Evolutionary conservation across 2,888 invertebrate species (phyloP).

Genomic region (Deilephila porcellus): DNA sequence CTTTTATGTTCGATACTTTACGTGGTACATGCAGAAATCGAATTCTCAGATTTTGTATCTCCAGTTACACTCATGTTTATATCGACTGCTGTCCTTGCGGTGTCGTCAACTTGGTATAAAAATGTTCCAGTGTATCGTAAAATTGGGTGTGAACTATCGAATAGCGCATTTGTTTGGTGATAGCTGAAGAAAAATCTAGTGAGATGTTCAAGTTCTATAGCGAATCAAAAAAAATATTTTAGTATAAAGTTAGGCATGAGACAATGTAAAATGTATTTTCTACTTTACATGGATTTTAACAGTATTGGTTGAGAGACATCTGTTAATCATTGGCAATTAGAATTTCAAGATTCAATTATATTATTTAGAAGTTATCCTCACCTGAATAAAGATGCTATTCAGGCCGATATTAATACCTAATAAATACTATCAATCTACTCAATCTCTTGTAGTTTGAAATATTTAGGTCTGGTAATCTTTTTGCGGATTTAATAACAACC

Average conservation of each 20-base stretch:
- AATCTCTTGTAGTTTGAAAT: background rate
- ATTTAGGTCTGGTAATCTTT: background rate
- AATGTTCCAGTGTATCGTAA: slow-evolving; percentile 1
- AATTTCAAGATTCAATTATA: too few species aligned
- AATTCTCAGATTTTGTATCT: background rate
- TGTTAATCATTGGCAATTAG: too few species aligned
- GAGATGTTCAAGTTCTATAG: background rate
- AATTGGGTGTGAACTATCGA: background rate
- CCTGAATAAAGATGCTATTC: too few species aligned
- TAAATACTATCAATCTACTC: too few species aligned
- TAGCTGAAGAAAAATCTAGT: background rate
- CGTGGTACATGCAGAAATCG: background rate
- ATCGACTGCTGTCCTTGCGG: background rate
- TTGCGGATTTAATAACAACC: background rate
- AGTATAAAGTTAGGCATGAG: too few species aligned
- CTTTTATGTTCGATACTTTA: slow-evolving; percentile 8
- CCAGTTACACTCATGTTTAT: background rate
- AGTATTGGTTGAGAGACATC: too few species aligned
- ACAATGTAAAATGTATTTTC: too few species aligned
- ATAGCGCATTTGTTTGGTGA: too few species aligned
- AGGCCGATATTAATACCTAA: too few species aligned
- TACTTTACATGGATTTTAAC: too few species aligned
- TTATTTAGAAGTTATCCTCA: too few species aligned
- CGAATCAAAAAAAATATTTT: too few species aligned
- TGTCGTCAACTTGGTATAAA: background rate